A percentile compares a stretch with the other conserved stretches of the same genome.
Evolutionary conservation across 2,113 vertebrate species (phyloP).

Genomic region (Psettodes erumei): DNA sequence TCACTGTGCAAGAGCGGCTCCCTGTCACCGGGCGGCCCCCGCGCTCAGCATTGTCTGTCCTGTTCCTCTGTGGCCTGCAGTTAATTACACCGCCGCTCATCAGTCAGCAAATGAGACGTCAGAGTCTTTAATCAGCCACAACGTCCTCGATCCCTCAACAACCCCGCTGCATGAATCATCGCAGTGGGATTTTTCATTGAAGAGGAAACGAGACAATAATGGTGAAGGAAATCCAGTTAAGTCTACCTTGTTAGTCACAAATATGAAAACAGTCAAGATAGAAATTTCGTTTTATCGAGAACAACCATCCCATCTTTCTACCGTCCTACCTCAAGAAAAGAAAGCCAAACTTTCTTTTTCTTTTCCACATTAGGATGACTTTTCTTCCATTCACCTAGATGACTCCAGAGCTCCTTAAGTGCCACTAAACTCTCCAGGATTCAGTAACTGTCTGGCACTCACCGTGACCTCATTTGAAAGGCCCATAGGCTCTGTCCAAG

Average conservation of each 20-base stretch:
- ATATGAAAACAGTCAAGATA: constrained; percentile 48
- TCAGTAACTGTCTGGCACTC: constrained; percentile 77
- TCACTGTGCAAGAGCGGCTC: constrained; percentile 59
- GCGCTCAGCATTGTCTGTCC: constrained; percentile 37
- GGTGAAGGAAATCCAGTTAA: constrained; percentile 44
- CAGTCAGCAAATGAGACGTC: constrained; percentile 26
- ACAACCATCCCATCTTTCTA: constrained; percentile 41
- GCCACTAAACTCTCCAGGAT: constrained; percentile 71
- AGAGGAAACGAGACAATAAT: constrained; percentile 41
- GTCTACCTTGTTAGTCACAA: constrained; percentile 42
- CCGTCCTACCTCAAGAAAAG: constrained; percentile 29
- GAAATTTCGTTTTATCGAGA: constrained; percentile 43
- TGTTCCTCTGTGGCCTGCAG: constrained; percentile 32
- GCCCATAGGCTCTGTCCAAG: constrained; percentile 62
- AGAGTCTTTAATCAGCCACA: constrained; percentile 38
- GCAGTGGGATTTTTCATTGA: constrained; percentile 17
- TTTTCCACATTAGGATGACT: constrained; percentile 61
- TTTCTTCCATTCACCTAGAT: constrained; percentile 71
- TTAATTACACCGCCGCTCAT: constrained; percentile 43
- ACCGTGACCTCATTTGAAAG: constrained; percentile 59
- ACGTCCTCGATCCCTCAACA: constrained; percentile 25
- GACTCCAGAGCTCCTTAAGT: constrained; percentile 60
- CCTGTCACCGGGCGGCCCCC: constrained; percentile 46
- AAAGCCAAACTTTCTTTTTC: constrained; percentile 56
- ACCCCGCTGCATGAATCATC: constrained; percentile 43